Evolutionary conservation across 2,113 vertebrate species (phyloP).

Genomic region (Stomatorhinus ivindoensis): DNA sequence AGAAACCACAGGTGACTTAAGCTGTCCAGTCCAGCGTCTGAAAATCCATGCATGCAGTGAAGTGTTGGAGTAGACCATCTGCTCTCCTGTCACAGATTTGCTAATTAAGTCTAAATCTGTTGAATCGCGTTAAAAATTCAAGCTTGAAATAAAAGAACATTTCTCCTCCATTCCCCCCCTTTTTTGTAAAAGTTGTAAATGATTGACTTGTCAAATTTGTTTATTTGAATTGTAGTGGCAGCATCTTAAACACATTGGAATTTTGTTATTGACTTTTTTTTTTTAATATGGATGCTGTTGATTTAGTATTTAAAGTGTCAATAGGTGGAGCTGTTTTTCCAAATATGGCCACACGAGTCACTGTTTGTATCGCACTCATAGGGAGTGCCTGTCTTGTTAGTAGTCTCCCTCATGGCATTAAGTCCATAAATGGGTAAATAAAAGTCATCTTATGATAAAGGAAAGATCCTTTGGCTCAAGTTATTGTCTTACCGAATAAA

Average conservation of each 20-base stretch:
- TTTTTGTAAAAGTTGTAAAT: conserved; percentile 3
- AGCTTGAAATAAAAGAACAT: conserved; percentile 1
- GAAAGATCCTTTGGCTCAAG: not conserved
- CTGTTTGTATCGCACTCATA: not conserved
- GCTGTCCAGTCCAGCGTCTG: conserved; percentile 24
- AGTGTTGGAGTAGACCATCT: conserved; percentile 51
- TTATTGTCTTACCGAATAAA: not conserved
- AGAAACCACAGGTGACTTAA: conserved; percentile 28
- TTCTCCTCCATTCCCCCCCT: not conserved
- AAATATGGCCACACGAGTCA: not conserved
- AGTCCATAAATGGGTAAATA: conserved; percentile 2
- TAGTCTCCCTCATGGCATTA: not conserved
- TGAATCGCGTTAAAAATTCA: not conserved
- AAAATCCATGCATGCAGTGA: conserved; percentile 52
- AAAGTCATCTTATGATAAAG: not conserved
- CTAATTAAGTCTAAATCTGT: not conserved
- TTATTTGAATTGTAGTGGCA: not conserved
- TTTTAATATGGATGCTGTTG: not conserved
- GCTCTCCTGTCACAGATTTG: conserved; percentile 64
- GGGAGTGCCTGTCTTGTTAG: not conserved
- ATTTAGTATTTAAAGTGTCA: not conserved
- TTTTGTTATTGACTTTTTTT: not conserved
- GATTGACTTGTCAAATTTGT: not conserved
- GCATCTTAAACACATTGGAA: not conserved
- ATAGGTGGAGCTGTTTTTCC: not conserved